These are phyloP conservation scores for Callopanchax toddi DNA, from an alignment of 2,113 vertebrate genomes.

Conservation along the genomic window DNA sequence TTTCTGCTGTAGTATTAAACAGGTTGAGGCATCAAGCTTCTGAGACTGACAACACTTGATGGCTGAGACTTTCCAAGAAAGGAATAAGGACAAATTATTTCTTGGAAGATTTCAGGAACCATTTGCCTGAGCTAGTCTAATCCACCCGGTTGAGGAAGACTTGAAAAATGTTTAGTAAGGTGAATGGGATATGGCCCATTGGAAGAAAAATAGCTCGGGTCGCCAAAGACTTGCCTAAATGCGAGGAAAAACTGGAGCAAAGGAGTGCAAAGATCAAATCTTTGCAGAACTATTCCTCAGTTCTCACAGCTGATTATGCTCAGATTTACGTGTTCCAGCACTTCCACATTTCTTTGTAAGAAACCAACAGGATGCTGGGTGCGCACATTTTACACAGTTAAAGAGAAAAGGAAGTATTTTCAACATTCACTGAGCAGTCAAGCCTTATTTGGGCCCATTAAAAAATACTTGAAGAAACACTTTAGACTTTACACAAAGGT, in stretches of 20 bases:
- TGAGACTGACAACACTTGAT: slow-evolving; percentile 70
- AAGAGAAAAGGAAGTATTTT: background rate
- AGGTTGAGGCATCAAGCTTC: slow-evolving; percentile 67
- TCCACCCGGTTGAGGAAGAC: slow-evolving; percentile 63
- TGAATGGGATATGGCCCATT: slow-evolving; percentile 71
- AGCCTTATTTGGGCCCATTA: background rate
- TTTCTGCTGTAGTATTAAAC: slow-evolving; percentile 71
- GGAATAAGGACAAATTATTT: slow-evolving; percentile 61
- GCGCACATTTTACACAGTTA: slow-evolving; percentile 6
- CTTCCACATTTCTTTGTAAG: slow-evolving; percentile 3
- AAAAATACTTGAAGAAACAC: too few relatives aligned
- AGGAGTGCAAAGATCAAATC: slow-evolving; percentile 45
- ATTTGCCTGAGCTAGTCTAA: slow-evolving; percentile 54
- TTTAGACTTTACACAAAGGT: background rate
- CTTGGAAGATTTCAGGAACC: slow-evolving; percentile 62
- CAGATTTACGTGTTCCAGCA: slow-evolving; percentile 14
- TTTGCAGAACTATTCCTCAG: slow-evolving; percentile 18
- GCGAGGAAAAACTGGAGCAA: slow-evolving; percentile 34
- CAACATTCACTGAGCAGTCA: background rate
- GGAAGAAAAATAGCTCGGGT: slow-evolving; percentile 62
- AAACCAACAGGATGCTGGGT: slow-evolving; percentile 11
- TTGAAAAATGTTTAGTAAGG: slow-evolving; percentile 69
- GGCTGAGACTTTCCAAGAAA: slow-evolving; percentile 67
- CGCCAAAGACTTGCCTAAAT: slow-evolving; percentile 34
- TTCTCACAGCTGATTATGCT: slow-evolving; percentile 31